These are phyloP conservation scores for Alitta virens DNA, from an alignment of 2,888 invertebrate genomes.

Conservation along the genomic window DNA sequence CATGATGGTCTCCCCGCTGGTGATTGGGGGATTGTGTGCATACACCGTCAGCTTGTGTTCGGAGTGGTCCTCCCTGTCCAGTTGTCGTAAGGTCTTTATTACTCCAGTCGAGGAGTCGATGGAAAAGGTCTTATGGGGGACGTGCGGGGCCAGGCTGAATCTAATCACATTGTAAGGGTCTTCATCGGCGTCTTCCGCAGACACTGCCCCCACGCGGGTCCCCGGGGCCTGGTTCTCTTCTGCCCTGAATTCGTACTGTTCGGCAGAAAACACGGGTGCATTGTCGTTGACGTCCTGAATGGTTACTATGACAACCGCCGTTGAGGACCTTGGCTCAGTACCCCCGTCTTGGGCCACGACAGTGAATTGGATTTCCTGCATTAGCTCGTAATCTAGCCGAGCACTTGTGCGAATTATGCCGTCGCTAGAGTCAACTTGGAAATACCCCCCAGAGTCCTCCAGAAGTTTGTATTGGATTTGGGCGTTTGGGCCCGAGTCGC, in stretches of 20 bases:
- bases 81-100: slow-evolving; percentile 72
- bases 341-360: slow-evolving; percentile 87
- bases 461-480: neutral
- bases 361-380: slow-evolving; percentile 45
- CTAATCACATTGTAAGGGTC: slow-evolving; percentile 6
- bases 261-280: slow-evolving; percentile 15
- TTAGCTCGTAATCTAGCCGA: slow-evolving; percentile 9
- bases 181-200: slow-evolving; percentile 7
- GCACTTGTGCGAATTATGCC: slow-evolving; percentile 3
- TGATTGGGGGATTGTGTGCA: slow-evolving; percentile 49
- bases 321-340: slow-evolving; percentile 76
- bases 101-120: slow-evolving; percentile 85
- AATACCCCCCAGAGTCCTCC: neutral
- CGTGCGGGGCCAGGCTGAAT: neutral
- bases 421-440: neutral
- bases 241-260: slow-evolving; percentile 8
- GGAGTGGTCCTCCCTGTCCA: slow-evolving; percentile 80
- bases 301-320: slow-evolving; percentile 67
- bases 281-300: slow-evolving; percentile 21
- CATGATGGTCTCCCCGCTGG: neutral
- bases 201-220: slow-evolving; percentile 11
- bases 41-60: slow-evolving; percentile 75
- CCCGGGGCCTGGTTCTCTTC: slow-evolving; percentile 19
- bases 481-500: slow-evolving; percentile 3
- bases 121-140: slow-evolving; percentile 68